Conservation (phyloP, 2,888 invertebrate genomes). For the Mylabris sibirica region DNA sequence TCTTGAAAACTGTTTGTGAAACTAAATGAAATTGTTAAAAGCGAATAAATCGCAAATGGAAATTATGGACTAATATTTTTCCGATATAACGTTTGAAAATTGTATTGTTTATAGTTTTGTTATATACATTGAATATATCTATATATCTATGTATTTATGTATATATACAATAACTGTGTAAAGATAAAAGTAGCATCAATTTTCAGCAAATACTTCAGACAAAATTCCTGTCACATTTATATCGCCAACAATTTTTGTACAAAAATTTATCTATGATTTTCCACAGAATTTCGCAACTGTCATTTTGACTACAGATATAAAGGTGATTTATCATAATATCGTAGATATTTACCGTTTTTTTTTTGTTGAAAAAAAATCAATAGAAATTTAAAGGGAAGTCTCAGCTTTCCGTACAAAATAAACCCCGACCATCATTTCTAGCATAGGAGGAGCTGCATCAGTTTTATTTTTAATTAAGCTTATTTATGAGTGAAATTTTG, state of each 20-base stretch:
- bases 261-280: slow-evolving; percentile 5
- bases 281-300: slow-evolving; percentile 5
- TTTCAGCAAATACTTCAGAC: background rate
- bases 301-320: background rate
- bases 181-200: slow-evolving; percentile 2
- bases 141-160: background rate
- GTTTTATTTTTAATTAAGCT: too few relatives aligned
- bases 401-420: too few relatives aligned
- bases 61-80: background rate
- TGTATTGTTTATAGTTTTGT: background rate
- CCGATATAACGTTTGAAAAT: background rate
- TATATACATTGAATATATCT: background rate
- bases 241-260: background rate
- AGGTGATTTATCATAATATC: background rate
- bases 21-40: background rate
- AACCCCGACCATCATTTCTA: too few relatives aligned
- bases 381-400: background rate
- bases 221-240: background rate
- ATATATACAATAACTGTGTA: background rate
- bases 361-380: background rate
- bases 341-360: background rate
- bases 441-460: too few relatives aligned
- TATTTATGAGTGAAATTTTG: too few relatives aligned
- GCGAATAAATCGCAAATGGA: background rate
- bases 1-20: background rate